Evolutionary conservation across 2,888 invertebrate genomes (phyloP).

Genomic region (Agonopterix heracliana): DNA sequence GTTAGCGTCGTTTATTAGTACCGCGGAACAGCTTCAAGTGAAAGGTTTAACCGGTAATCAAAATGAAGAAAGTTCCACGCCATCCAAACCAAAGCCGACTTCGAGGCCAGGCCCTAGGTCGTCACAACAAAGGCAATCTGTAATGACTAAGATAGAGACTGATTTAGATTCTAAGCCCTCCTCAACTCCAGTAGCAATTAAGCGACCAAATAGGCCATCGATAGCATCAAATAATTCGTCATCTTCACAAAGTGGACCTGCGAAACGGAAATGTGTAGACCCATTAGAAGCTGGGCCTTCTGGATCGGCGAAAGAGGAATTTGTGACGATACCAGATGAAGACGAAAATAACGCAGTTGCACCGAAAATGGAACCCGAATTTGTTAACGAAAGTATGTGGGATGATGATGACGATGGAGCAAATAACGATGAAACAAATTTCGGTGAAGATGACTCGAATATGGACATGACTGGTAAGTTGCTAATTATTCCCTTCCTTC

Average conservation of each 20-base stretch:
- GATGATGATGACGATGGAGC: slow-evolving; percentile 78
- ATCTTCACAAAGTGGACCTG: slow-evolving; percentile 76
- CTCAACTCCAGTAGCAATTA: slow-evolving; percentile 78
- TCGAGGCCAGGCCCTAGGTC: slow-evolving; percentile 79
- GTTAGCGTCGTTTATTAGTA: slow-evolving; percentile 82
- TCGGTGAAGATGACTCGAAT: slow-evolving; percentile 80
- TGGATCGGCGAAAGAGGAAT: slow-evolving; percentile 72
- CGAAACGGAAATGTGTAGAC: slow-evolving; percentile 76
- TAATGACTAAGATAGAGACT: slow-evolving; percentile 79
- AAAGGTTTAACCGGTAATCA: slow-evolving; percentile 82
- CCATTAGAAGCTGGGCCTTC: slow-evolving; percentile 78
- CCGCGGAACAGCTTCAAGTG: slow-evolving; percentile 83
- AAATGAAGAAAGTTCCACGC: slow-evolving; percentile 75
- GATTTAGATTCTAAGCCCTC: slow-evolving; percentile 79
- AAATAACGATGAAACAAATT: slow-evolving; percentile 78
- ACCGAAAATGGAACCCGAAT: slow-evolving; percentile 82
- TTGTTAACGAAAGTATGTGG: slow-evolving; percentile 78
- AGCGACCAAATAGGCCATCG: slow-evolving; percentile 80
- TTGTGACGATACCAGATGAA: slow-evolving; percentile 71
- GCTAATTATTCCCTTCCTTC: background rate
- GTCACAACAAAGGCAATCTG: slow-evolving; percentile 78
- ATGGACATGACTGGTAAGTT: slow-evolving; percentile 77
- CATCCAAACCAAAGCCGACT: slow-evolving; percentile 76
- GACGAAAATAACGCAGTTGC: slow-evolving; percentile 76
- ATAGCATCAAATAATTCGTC: slow-evolving; percentile 77